These are phyloP conservation scores for Odontamblyopus rebecca DNA, from an alignment of 2,797 vertebrate species.

Conservation along the genomic window DNA sequence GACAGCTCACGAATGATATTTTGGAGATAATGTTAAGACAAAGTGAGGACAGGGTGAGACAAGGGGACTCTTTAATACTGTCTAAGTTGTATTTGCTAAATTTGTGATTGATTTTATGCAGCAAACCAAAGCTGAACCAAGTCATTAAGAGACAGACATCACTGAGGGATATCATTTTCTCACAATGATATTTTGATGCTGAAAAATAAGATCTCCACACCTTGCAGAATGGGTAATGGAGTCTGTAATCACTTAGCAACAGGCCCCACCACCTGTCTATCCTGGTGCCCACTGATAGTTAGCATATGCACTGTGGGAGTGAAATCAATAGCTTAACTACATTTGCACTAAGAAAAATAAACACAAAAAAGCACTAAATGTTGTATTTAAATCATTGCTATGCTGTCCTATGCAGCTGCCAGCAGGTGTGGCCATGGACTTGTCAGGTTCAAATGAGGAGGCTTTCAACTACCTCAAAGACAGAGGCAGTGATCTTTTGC, in stretches of 20 bases:
- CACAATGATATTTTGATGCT: neutral
- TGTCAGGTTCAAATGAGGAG: neutral
- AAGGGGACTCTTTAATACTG: neutral
- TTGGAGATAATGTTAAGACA: no score
- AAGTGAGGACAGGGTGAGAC: no score
- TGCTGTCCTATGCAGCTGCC: slow-evolving; percentile 15
- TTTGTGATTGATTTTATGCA: neutral
- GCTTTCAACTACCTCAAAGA: slow-evolving; percentile 42
- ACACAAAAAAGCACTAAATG: neutral
- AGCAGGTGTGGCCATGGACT: slow-evolving; percentile 15
- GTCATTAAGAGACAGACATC: neutral
- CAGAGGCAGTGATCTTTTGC: slow-evolving; percentile 31
- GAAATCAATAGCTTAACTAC: neutral
- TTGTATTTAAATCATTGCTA: slow-evolving; percentile 16
- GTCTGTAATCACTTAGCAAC: slow-evolving; percentile 76
- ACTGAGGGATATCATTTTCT: neutral
- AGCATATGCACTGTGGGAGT: slow-evolving; percentile 29
- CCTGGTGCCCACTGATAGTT: slow-evolving; percentile 65
- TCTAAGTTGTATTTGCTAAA: neutral
- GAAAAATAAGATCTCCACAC: slow-evolving; percentile 34
- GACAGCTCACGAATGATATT: no score
- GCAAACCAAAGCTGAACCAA: neutral
- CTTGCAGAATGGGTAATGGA: slow-evolving; percentile 67
- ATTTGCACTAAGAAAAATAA: neutral
- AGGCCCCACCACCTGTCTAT: slow-evolving; percentile 66